Evolutionary conservation across 2,113 vertebrate species (phyloP).

Genomic region (Pyxicephalus adspersus): DNA sequence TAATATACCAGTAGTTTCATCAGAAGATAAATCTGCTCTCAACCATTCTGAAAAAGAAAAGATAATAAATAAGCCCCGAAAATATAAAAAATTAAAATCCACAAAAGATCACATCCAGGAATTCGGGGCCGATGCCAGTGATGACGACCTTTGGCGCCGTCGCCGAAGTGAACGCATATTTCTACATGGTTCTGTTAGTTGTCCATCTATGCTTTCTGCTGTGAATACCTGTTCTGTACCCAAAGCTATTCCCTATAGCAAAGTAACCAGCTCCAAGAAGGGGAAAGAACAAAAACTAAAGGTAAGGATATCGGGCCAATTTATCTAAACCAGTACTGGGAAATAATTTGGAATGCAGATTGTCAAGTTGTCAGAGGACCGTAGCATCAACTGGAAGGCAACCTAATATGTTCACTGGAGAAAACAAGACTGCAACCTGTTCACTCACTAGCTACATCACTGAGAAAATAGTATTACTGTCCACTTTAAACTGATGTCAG

Average conservation of each 20-base stretch:
- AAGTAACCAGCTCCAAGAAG: constrained; percentile 74
- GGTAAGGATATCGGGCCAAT: too few relatives aligned
- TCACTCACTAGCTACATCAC: too few relatives aligned
- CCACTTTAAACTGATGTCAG: too few relatives aligned
- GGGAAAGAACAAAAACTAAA: constrained; percentile 79
- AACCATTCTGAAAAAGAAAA: constrained; percentile 73
- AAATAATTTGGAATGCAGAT: too few relatives aligned
- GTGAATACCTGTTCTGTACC: constrained; percentile 56
- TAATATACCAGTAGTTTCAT: constrained; percentile 57
- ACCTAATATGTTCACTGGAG: too few relatives aligned
- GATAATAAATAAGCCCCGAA: constrained; percentile 76
- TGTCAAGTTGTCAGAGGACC: too few relatives aligned
- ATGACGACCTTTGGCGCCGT: constrained; percentile 91
- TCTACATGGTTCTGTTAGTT: constrained; percentile 82
- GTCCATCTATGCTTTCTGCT: constrained; percentile 62
- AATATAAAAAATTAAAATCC: constrained; percentile 80
- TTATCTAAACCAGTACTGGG: too few relatives aligned
- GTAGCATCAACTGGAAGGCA: too few relatives aligned
- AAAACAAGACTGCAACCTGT: too few relatives aligned
- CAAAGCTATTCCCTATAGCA: constrained; percentile 78
- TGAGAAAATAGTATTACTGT: too few relatives aligned
- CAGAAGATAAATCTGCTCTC: constrained; percentile 60
- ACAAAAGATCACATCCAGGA: constrained; percentile 84
- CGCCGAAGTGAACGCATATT: constrained; percentile 94
- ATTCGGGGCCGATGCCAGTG: constrained; percentile 80